Percentiles rank a stretch among this genome's conserved stretches.
These are phyloP conservation scores for Drosophila monieri DNA, from an alignment of 2,888 invertebrate genomes.

Conservation along the genomic window DNA sequence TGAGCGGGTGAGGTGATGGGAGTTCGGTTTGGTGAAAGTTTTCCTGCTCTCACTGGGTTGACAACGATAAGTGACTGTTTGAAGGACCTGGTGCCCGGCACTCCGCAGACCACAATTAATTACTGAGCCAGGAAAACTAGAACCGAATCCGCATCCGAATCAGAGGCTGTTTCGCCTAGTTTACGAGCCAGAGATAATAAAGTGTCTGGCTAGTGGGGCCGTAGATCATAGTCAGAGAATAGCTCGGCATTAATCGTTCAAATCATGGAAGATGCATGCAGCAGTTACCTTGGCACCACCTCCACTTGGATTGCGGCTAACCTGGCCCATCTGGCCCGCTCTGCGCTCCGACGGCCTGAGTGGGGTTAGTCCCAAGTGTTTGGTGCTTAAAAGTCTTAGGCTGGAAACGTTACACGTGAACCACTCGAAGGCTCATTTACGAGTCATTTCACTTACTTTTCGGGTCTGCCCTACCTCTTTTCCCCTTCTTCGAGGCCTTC, in stretches of 20 bases:
- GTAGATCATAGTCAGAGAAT: slow-evolving; percentile 47
- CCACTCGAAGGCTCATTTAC: slow-evolving; percentile 37
- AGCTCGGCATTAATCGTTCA: slow-evolving; percentile 50
- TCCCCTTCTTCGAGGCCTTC: slow-evolving; percentile 11
- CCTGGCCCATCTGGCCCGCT: slow-evolving; percentile 27
- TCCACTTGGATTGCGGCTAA: slow-evolving; percentile 6
- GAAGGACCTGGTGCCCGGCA: slow-evolving; percentile 44
- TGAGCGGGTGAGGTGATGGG: slow-evolving; percentile 15
- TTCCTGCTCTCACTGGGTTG: slow-evolving; percentile 30
- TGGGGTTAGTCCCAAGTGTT: slow-evolving; percentile 37
- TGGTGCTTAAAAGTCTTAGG: slow-evolving; percentile 50
- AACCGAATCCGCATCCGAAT: slow-evolving; percentile 3
- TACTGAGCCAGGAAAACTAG: slow-evolving; percentile 22
- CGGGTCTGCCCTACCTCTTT: neutral
- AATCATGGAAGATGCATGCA: slow-evolving; percentile 35
- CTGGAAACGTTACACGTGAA: slow-evolving; percentile 50
- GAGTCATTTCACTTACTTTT: slow-evolving; percentile 61
- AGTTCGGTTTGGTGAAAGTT: slow-evolving; percentile 40
- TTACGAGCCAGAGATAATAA: slow-evolving; percentile 46
- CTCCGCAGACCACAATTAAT: slow-evolving; percentile 42
- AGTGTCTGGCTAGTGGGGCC: slow-evolving; percentile 34
- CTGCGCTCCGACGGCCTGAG: slow-evolving; percentile 1
- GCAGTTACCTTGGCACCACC: slow-evolving; percentile 26
- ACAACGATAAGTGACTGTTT: slow-evolving; percentile 51
- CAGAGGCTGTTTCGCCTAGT: slow-evolving; percentile 45